Percentiles rank a stretch among this genome's conserved stretches.
phyloP scores from a whole-genome alignment of 2,797 vertebrate genomes.

The Odontamblyopus lacepedii region DNA sequence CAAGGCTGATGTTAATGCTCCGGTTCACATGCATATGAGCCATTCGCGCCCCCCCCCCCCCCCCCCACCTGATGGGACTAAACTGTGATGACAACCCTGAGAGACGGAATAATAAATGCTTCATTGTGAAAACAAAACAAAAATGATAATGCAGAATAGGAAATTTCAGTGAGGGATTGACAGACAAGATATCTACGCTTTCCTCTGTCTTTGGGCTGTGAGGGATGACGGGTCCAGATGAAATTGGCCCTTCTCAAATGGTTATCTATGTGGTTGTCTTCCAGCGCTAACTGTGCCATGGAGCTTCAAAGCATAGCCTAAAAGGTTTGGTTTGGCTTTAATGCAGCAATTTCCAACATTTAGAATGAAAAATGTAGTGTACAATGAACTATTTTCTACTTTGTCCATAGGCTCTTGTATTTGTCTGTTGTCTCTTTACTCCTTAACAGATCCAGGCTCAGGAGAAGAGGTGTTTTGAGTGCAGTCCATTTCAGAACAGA shows the following conservation, averaged over 20 bases:
- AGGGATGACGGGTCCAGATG: conserved; percentile 22
- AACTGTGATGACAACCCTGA: conserved; percentile 61
- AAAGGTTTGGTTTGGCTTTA: conserved; percentile 21
- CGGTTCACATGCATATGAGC: conserved; percentile 58
- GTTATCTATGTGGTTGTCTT: conserved; percentile 34
- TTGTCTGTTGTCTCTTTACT: no score
- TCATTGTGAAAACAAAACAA: conserved; percentile 34
- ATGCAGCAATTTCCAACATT: conserved; percentile 3
- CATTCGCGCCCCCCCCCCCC: conserved; percentile 32
- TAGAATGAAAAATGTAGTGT: neutral
- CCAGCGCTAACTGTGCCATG: conserved; percentile 39
- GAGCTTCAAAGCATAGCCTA: conserved; percentile 22
- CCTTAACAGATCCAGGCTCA: no score
- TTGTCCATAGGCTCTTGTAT: neutral
- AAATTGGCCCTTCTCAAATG: conserved; percentile 46
- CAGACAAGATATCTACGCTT: conserved; percentile 39
- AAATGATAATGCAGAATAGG: conserved; percentile 51
- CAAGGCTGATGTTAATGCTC: conserved; percentile 55
- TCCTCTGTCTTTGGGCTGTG: conserved; percentile 27
- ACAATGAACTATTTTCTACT: conserved; percentile 20
- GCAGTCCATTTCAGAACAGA: no score
- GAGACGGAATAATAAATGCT: conserved; percentile 62
- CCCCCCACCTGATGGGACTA: conserved; percentile 48
- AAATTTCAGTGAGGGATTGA: conserved; percentile 42
- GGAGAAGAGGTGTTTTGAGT: no score